Evolutionary conservation across 1,140 invertebrate species (phyloP).

Genomic region (Pectinophora gossypiella): DNA sequence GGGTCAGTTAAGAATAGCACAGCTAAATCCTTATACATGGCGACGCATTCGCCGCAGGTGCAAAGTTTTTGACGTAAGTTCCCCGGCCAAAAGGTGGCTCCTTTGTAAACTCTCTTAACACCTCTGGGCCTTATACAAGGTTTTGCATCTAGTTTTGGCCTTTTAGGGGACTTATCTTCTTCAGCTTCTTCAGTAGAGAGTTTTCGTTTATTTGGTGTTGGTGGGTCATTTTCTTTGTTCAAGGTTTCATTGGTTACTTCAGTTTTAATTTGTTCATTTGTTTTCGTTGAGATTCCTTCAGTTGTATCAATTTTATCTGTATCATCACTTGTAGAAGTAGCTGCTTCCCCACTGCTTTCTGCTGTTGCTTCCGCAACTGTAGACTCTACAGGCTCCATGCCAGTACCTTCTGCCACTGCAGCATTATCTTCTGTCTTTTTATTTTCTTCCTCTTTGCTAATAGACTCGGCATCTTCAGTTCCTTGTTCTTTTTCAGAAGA

Average conservation of each 20-base stretch:
- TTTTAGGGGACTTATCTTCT: constrained; percentile 31
- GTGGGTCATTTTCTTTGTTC: constrained; percentile 4
- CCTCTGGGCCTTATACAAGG: constrained; percentile 39
- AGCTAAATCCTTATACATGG: constrained; percentile 81
- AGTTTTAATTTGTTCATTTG: neutral
- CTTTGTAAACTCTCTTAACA: constrained; percentile 36
- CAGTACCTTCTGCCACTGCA: neutral
- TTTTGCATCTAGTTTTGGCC: constrained; percentile 31
- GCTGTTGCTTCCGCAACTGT: neutral
- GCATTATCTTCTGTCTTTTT: neutral
- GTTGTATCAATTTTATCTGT: neutral
- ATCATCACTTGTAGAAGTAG: neutral
- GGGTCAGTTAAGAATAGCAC: constrained; percentile 86
- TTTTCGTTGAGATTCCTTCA: neutral
- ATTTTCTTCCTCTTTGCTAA: neutral
- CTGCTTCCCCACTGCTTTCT: no score
- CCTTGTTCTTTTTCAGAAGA: neutral
- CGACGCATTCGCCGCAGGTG: constrained; percentile 79
- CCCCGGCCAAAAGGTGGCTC: constrained; percentile 81
- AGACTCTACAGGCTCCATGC: neutral
- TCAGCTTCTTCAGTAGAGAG: constrained; percentile 26
- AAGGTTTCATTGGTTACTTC: neutral
- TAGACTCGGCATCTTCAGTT: constrained; percentile 1
- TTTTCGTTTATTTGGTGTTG: constrained; percentile 39
- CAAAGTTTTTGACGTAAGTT: constrained; percentile 87